Base-by-base conservation (phyloP, 2,888 invertebrate species). In the Harmothoe impar region DNA sequence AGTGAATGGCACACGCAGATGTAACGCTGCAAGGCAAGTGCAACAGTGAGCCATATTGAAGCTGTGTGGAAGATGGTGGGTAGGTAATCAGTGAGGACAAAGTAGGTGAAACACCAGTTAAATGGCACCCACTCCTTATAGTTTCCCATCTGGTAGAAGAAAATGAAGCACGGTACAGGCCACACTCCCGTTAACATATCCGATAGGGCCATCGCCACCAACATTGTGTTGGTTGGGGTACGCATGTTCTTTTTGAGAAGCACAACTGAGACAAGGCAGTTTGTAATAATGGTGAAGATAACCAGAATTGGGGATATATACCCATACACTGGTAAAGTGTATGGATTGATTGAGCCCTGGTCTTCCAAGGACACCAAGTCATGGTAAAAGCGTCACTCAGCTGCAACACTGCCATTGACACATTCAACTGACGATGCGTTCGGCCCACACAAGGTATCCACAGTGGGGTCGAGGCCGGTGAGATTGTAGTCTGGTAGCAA, bases 181-280 rank as follows among this genome's bases (percentile, higher is more conserved):
- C 94, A 94, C 0, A 95, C 91, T 0, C 95, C 97, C 0, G 99
- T 99, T 95, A 98, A 97, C 97, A 98, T 98, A 96, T 99, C 99
- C 93, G 98, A 98, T 5, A 99, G 97, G 0, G 99, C 99, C 98
- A 99, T 99, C n/a, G 98, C 98, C 97, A 98, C 97, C 0, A 99
- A 97, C 0, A 98, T 98, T n/a, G 97, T 97, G 96, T 98, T 98
- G 7, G 98, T 98, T 0, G 98, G 98, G 0, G 98, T 98, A 51
- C 98, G 96, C 99, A 99, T 99, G 96, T 98, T 98, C 56, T 98
- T 97, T 93, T 98, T 98, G 91, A 98, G 97, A 54, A 99, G 96
- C 0, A 99, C 98, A 56, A 98, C 97, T 62, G 98, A 98, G 92
- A 99, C 98, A 15, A 99, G 96, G 0, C 98, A 97, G 96, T 99